Conservation (phyloP, 2,113 vertebrate species). For the Hymenochirus boettgeri region DNA sequence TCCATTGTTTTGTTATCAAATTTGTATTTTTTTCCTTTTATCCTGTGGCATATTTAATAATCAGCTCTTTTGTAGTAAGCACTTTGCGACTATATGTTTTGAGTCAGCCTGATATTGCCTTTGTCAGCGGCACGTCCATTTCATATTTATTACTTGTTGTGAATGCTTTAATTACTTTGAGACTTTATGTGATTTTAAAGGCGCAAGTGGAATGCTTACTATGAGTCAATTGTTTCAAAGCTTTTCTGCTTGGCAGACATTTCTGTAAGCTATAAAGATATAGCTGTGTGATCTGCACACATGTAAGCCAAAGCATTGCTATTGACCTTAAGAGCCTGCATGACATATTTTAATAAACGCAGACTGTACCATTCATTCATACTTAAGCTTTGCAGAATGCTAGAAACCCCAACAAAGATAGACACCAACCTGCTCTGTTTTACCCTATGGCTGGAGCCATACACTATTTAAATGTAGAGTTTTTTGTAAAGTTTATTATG, state of each 20-base stretch:
- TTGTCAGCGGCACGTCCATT: conserved; percentile 41
- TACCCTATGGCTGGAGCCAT: neutral
- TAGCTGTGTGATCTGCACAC: neutral
- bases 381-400: neutral
- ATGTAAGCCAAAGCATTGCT: conserved; percentile 2
- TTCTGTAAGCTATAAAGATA: neutral
- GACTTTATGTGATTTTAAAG: conserved; percentile 27
- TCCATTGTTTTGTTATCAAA: conserved; percentile 38
- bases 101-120: conserved; percentile 30
- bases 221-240: conserved; percentile 18
- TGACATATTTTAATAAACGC: neutral
- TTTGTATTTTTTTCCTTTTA: conserved; percentile 35
- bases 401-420: neutral
- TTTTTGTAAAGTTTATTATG: neutral
- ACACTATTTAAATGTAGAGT: neutral
- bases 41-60: conserved; percentile 40
- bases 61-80: conserved; percentile 37
- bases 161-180: conserved; percentile 41
- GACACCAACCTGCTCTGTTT: neutral
- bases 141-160: conserved; percentile 41
- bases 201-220: conserved; percentile 23
- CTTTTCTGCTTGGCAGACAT: neutral
- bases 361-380: neutral
- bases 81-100: conserved; percentile 34
- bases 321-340: neutral